Evolutionary conservation across 2,797 vertebrate genomes (phyloP).

Genomic region (Pteropus rufus): DNA sequence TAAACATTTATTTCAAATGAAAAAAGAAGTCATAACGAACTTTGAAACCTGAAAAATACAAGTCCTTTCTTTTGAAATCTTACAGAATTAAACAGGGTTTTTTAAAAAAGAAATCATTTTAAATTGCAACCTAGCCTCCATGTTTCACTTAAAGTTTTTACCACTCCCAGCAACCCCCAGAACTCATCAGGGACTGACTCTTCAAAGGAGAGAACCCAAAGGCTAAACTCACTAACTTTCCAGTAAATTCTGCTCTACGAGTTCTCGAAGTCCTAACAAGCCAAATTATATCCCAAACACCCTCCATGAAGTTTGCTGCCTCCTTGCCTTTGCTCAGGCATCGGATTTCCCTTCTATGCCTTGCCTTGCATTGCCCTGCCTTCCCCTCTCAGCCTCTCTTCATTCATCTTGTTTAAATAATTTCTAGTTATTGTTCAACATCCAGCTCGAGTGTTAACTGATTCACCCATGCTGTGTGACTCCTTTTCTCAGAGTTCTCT

Average conservation of each 20-base stretch:
- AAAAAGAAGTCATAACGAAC: background rate
- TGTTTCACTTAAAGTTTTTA: background rate
- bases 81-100: background rate
- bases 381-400: background rate
- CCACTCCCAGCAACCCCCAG: background rate
- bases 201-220: background rate
- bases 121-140: background rate
- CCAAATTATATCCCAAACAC: background rate
- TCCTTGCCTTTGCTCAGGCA: background rate
- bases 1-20: background rate
- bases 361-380: background rate
- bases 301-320: background rate
- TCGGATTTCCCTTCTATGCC: background rate
- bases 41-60: background rate
- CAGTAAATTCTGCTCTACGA: background rate
- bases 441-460: background rate
- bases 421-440: background rate
- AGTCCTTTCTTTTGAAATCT: background rate
- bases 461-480: background rate
- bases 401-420: background rate
- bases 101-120: background rate
- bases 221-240: background rate
- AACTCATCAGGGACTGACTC: background rate
- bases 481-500: background rate
- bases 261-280: background rate